Percentiles rank a stretch among this genome's conserved stretches.
Conservation (phyloP, 2,113 vertebrate genomes). For the Typhlomys cinereus region DNA sequence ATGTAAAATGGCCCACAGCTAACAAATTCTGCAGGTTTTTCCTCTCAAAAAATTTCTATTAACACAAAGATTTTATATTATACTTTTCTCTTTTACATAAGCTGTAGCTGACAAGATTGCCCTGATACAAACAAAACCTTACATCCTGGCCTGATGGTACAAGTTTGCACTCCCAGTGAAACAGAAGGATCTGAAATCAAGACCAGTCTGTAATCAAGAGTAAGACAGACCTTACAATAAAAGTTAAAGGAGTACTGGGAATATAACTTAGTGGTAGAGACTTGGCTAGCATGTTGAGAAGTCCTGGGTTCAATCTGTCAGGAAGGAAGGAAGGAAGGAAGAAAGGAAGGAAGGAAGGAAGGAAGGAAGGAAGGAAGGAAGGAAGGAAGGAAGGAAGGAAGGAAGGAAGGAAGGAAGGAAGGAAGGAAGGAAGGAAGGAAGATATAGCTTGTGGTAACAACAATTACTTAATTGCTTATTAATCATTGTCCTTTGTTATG, state of each 20-base stretch:
- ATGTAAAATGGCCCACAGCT: not conserved
- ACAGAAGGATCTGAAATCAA: not conserved
- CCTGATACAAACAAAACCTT: not conserved
- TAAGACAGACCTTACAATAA: not conserved
- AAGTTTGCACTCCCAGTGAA: not conserved
- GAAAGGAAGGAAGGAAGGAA: not conserved
- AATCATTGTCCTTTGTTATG: not conserved
- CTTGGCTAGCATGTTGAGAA: not conserved
- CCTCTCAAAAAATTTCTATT: constrained; percentile 6
- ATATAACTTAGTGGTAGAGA: not conserved
- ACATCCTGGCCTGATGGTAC: not conserved
- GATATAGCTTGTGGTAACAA: too few species aligned
- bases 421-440: not conserved
- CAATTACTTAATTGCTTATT: too few species aligned
- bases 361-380: not conserved
- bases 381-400: too few species aligned
- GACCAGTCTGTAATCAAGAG: not conserved
- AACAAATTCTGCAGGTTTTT: not conserved
- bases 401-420: too few species aligned
- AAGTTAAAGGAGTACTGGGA: not conserved
- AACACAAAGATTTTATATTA: not conserved
- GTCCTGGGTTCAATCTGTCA: not conserved
- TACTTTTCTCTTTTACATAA: not conserved
- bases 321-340: not conserved
- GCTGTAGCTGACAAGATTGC: not conserved